Conservation (phyloP, 2,888 invertebrate genomes). For the Parascotia fuliginaria region DNA sequence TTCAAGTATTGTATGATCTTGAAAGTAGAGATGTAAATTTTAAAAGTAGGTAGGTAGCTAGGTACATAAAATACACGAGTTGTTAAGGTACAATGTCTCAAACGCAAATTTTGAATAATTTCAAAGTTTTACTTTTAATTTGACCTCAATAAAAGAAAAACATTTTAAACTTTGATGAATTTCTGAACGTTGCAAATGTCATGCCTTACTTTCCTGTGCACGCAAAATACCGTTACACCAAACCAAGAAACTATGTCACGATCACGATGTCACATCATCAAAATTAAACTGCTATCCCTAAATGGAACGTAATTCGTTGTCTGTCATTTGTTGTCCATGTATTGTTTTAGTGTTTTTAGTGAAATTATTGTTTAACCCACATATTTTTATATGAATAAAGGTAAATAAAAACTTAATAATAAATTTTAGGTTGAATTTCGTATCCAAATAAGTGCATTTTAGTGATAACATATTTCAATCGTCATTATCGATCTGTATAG, state of each 20-base stretch:
- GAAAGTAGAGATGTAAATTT: no score
- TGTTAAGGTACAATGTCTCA: no score
- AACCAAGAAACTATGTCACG: constrained; percentile 19
- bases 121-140: no score
- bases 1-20: no score
- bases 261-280: constrained; percentile 40
- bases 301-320: constrained; percentile 33
- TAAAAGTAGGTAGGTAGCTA: no score
- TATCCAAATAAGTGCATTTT: background rate
- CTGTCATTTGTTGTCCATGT: constrained; percentile 18
- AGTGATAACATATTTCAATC: constrained; percentile 12
- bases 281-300: constrained; percentile 7
- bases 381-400: constrained; percentile 11
- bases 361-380: constrained; percentile 26
- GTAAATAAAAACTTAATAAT: constrained; percentile 12
- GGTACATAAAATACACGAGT: no score
- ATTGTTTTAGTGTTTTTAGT: constrained; percentile 23
- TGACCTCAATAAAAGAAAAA: no score
- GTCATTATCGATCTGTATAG: constrained; percentile 43
- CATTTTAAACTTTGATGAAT: no score
- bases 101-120: no score
- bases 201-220: constrained; percentile 28
- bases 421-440: background rate
- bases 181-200: no score
- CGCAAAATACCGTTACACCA: constrained; percentile 27